Percentiles rank a stretch among this genome's conserved stretches.
These are phyloP conservation scores for Rotaria magnacalcarata DNA, from an alignment of 2,888 invertebrate species.

Conservation along the genomic window DNA sequence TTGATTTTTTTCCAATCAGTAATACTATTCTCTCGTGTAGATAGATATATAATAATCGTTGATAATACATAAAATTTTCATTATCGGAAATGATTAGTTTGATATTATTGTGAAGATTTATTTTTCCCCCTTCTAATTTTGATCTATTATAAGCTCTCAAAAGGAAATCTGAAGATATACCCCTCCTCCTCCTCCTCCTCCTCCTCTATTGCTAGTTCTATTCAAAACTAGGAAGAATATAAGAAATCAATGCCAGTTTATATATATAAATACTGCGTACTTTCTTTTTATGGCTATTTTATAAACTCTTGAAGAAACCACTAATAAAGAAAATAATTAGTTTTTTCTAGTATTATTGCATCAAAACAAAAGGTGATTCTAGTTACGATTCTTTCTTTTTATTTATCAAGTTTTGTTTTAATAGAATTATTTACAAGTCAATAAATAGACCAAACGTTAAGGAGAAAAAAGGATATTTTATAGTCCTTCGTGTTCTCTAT, in stretches of 20 bases:
- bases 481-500: not conserved
- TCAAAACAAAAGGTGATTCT: too few species aligned
- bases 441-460: too few species aligned
- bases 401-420: too few species aligned
- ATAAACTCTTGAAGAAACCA: not conserved
- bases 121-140: too few species aligned
- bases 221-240: not conserved
- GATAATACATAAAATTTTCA: too few species aligned
- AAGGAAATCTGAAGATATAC: not conserved
- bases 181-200: not conserved
- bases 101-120: too few species aligned
- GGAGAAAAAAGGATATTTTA: too few species aligned
- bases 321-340: not conserved
- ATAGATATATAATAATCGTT: too few species aligned
- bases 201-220: not conserved
- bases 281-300: not conserved
- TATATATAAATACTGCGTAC: not conserved
- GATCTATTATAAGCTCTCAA: not conserved
- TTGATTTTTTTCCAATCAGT: not conserved
- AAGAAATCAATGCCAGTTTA: not conserved
- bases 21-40: not conserved
- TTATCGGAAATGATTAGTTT: too few species aligned
- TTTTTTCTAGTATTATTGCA: not conserved
- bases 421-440: too few species aligned
- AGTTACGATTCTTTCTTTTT: not conserved